Evolutionary conservation across 2,113 vertebrate species (phyloP).

Genomic region (Anguilla japonica): DNA sequence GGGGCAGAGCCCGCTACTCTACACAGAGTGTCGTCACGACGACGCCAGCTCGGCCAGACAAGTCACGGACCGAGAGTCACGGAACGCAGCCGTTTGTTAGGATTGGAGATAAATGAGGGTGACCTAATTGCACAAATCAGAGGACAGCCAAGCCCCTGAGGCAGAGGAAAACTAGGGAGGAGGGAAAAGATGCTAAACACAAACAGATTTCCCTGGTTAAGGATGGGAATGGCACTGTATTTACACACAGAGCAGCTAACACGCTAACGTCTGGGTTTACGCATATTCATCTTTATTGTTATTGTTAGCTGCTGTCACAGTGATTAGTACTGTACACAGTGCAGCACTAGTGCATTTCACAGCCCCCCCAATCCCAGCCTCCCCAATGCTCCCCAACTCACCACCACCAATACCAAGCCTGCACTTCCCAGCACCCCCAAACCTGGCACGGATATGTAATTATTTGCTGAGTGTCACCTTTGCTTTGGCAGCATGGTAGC

Average conservation of each 20-base stretch:
- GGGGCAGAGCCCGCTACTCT: neutral
- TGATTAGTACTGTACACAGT: neutral
- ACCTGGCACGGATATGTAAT: too few relatives aligned
- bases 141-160: conserved; percentile 40
- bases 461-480: too few relatives aligned
- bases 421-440: too few relatives aligned
- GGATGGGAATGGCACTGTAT: neutral
- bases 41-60: neutral
- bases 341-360: neutral
- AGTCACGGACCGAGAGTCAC: neutral
- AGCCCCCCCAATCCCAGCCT: too few relatives aligned
- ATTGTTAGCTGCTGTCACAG: neutral
- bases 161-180: conserved; percentile 52
- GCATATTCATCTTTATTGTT: neutral
- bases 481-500: too few relatives aligned
- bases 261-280: neutral
- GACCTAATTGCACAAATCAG: neutral
- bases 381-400: too few relatives aligned
- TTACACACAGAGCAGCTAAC: neutral
- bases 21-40: neutral
- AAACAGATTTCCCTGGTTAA: neutral
- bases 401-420: too few relatives aligned
- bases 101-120: neutral
- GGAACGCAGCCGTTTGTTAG: neutral
- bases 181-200: conserved; percentile 49